Base-by-base conservation (phyloP, 2,113 vertebrate genomes). In the Macrotus californicus region DNA sequence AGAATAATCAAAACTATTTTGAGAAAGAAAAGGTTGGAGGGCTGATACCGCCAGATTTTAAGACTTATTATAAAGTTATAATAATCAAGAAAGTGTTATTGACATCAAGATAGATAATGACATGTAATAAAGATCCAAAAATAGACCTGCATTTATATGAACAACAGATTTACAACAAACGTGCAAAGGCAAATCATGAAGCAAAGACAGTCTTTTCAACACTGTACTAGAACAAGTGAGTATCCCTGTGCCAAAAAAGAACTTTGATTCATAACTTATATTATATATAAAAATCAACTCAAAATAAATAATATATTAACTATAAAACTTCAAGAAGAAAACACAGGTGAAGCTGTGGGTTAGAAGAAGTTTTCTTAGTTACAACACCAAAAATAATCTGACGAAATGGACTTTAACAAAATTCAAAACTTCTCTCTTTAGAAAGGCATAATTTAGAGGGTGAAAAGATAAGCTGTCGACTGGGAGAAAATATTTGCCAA, bases 401-500 rank as follows among this genome's bases (percentile, higher is more conserved):
- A 31, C 50, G 82, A 75, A 67, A 0, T 61, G n/a, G 14, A 66
- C 36, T 80, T 56, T 21, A 41, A 83, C 2, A 64, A 69, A 76
- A 83, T 91, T 61, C 41, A 61, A 77, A 91, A 87, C 39, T 34
- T 72, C 61, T 34, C 34, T 79, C 54, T n/a, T 66, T 69, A 69
- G 48, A 89, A 84, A 84, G 18, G 43, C 36, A 19, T 9, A n/a
- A 77, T 43, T 84, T 54, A 69, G 56, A 59, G 31, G 86, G 69
- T 75, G 16, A 89, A 94, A 52, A 64, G 61, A 64, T 13, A 64
- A 64, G 13, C 61, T 29, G 26, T 31, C 31, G 61, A 64, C 26
- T 64, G 69, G 7, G n/a, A 87, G 46, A 87, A 93, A 92, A 77
- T 72, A 56, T 66, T 61, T 87, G 29, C 36, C 94, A 94, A 80